phyloP scores from a whole-genome alignment of 2,113 vertebrate species.

The Oncorhynchus clarkii region DNA sequence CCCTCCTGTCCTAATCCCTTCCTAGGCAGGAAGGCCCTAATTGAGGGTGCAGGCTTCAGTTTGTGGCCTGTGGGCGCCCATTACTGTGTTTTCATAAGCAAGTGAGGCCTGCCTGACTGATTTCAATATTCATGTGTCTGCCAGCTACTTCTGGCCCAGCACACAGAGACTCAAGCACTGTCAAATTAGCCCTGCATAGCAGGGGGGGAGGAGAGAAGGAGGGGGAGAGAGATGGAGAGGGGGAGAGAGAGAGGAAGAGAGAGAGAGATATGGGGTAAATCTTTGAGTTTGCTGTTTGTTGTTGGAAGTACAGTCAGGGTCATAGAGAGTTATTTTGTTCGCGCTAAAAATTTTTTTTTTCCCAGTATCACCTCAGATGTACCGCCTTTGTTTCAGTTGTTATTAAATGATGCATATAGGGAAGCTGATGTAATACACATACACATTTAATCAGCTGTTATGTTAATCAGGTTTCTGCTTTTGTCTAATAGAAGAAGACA shows the following conservation, averaged over 20 bases:
- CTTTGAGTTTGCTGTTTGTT: constrained; percentile 64
- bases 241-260: constrained; percentile 22
- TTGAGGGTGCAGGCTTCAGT: constrained; percentile 84
- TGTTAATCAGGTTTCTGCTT: not conserved
- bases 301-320: constrained; percentile 60
- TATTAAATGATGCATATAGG: constrained; percentile 28
- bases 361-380: constrained; percentile 50
- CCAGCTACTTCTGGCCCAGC: constrained; percentile 78
- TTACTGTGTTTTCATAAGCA: constrained; percentile 86
- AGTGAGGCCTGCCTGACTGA: constrained; percentile 83
- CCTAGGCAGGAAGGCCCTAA: constrained; percentile 83
- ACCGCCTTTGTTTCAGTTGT: constrained; percentile 14
- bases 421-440: not conserved
- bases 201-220: constrained; percentile 43
- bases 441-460: not conserved
- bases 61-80: constrained; percentile 84
- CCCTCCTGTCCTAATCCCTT: constrained; percentile 79
- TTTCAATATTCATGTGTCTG: constrained; percentile 87
- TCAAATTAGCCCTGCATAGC: constrained; percentile 83
- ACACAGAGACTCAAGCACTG: constrained; percentile 72
- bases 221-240: constrained; percentile 2
- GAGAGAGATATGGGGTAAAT: constrained; percentile 20
- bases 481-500: not conserved
- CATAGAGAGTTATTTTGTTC: constrained; percentile 64
- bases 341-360: too few relatives aligned